Conservation (phyloP, 2,113 vertebrate genomes). For the Bubo scandiacus region DNA sequence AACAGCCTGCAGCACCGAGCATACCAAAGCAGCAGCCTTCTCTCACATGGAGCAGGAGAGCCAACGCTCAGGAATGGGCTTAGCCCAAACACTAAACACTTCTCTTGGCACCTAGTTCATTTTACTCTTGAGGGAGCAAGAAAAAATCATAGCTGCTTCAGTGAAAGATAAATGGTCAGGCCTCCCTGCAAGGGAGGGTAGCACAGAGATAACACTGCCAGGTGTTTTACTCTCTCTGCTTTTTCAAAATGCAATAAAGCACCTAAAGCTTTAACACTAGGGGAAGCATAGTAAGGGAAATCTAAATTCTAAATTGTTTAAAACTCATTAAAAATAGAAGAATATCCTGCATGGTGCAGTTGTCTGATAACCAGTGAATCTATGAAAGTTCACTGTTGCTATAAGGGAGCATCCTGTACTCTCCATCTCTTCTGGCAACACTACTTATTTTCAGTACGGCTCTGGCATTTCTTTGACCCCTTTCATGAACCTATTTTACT, state of each 20-base stretch:
- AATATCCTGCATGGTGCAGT: not conserved
- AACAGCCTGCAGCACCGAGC: not conserved
- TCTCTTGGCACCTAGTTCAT: not conserved
- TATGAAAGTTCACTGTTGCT: not conserved
- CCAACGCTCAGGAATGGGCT: not conserved
- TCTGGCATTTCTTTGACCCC: not conserved
- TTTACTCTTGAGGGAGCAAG: not conserved
- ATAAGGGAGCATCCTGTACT: not conserved
- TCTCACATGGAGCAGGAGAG: not conserved
- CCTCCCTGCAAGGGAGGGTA: not conserved
- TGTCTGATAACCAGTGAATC: not conserved
- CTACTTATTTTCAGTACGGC: not conserved
- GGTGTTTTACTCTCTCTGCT: not conserved
- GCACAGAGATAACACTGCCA: not conserved
- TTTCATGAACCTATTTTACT: not conserved
- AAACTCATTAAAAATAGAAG: not conserved
- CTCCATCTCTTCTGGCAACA: not conserved
- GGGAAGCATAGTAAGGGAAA: not conserved
- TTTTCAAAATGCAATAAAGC: not conserved
- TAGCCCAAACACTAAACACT: not conserved
- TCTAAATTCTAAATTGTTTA: not conserved
- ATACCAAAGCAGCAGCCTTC: not conserved
- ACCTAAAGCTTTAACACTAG: not conserved
- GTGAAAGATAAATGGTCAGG: not conserved
- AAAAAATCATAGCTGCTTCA: not conserved